Percentiles rank a stretch among this genome's conserved stretches.
Conservation (phyloP, 2,888 invertebrate species). For the Nomada flava region DNA sequence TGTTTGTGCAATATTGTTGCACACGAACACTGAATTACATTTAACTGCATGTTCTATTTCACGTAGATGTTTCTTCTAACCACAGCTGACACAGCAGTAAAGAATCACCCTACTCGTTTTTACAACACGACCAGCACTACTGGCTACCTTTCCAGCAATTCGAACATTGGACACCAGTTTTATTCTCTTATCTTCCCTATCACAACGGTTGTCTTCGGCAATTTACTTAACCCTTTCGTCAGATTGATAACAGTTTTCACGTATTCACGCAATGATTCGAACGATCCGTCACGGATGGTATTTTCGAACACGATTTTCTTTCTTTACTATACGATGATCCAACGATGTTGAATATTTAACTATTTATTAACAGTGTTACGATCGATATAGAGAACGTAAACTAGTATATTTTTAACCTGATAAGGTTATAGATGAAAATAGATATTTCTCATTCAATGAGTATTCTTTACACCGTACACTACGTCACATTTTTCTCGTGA, state of each 20-base stretch:
- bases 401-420: slow-evolving; percentile 4
- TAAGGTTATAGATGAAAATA: background rate
- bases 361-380: background rate
- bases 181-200: slow-evolving; percentile 14
- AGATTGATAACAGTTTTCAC: slow-evolving; percentile 18
- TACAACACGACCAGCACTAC: background rate
- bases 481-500: background rate
- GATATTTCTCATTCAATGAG: background rate
- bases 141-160: background rate
- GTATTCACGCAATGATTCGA: background rate
- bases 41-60: background rate
- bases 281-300: background rate
- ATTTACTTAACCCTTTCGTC: slow-evolving; percentile 28
- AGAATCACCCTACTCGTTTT: background rate
- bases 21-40: slow-evolving; percentile 3
- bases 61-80: background rate
- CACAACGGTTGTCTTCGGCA: background rate
- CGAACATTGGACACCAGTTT: background rate
- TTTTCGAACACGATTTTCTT: background rate
- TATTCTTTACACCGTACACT: background rate
- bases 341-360: too few species aligned
- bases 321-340: background rate
- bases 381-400: background rate
- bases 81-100: background rate
- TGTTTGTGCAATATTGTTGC: background rate